Evolutionary conservation across 2,113 vertebrate species (phyloP), one percentile per base, ranked within the genome.

Genomic region (Vidua chalybeata): DNA sequence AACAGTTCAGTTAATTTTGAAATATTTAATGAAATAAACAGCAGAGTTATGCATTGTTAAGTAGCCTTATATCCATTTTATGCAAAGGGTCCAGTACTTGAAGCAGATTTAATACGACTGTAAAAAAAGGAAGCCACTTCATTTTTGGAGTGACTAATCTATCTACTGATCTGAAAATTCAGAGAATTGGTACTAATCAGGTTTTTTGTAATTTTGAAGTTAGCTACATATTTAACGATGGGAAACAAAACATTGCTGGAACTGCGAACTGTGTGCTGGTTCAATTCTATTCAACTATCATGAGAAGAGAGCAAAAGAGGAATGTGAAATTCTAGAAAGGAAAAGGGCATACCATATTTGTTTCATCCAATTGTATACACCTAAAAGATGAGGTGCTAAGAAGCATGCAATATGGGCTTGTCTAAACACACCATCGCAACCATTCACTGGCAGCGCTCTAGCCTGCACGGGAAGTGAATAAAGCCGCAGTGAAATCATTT

Each of bases 381-480:
- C 55, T 77, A 91, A 92, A 91, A 87, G 64, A 96, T 91, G 91
- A 96, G 23, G 87, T 95, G 80, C 61, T 81, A 41, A 97, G 87
- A 87, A 93, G 24, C 13, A 35, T 48, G 43, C 41, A 76, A 2
- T 68, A 52, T 45, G 58, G 74, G 35, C 78, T 94, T 94, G 90
- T 95, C 92, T 89, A 94, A 95, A 91, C 61, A 91, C 77, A 52
- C 49, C 1, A 2, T 55, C 41, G 24, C 74, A 95, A 78, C 48
- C 33, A 11, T 18, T 24, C 5, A 2, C 63, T 75, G 73, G 31
- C 66, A 66, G 59, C 0, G 0, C 55, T 41, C 51, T 17, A 62
- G 64, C 31, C 68, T 88, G 15, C 19, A 20, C 45, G 61, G 1
- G 16, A 69, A 89, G 35, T 15, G 55, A 74, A 84, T 33, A 87